Evolutionary conservation across 2,888 invertebrate species (phyloP).

Genomic region (Macrophya alboannulata): DNA sequence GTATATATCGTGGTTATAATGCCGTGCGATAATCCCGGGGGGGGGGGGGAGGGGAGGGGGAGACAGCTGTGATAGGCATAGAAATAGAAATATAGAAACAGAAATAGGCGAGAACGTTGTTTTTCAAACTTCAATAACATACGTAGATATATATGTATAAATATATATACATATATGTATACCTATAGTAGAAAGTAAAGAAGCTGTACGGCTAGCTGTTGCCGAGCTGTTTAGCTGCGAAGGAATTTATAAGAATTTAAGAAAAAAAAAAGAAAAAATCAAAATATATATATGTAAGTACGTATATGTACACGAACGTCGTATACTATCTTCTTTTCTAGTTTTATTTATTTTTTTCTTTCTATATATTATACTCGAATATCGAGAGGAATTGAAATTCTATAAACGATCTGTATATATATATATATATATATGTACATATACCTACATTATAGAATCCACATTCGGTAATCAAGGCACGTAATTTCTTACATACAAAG

Average conservation of each 20-base stretch:
- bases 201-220: background rate
- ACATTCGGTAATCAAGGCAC: constrained; percentile 6
- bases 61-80: background rate
- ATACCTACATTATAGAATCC: background rate
- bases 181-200: background rate
- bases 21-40: background rate
- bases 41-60: background rate
- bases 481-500: background rate
- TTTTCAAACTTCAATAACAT: constrained; percentile 18
- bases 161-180: background rate
- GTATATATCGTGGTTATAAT: background rate
- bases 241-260: constrained; percentile 1
- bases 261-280: background rate
- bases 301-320: background rate
- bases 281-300: background rate
- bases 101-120: constrained; percentile 21
- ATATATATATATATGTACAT: background rate
- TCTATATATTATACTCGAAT: background rate
- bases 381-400: background rate
- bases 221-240: background rate
- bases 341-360: too few species aligned
- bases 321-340: background rate
- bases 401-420: too few species aligned
- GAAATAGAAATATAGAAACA: background rate
- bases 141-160: background rate